These are phyloP conservation scores for Platanista minor DNA, from an alignment of 2,113 vertebrate genomes.

Conservation along the genomic window DNA sequence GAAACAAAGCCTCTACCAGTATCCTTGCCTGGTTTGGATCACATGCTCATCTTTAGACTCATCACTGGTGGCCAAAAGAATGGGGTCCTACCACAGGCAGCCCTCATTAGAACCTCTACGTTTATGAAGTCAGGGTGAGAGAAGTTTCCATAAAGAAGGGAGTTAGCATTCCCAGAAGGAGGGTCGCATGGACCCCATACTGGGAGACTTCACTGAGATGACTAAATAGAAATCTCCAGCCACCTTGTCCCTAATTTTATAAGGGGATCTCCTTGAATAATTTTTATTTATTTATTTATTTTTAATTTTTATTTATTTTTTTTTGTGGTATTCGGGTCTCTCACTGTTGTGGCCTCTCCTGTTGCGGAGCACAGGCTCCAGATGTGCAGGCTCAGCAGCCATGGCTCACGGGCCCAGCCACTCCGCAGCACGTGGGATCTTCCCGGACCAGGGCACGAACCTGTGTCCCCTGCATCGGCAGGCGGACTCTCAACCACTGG, in stretches of 20 bases:
- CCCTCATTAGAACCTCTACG: background rate
- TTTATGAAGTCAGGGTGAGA: background rate
- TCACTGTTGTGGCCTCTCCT: no score
- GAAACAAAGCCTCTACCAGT: background rate
- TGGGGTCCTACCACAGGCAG: background rate
- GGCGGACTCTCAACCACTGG: no score
- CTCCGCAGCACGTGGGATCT: no score
- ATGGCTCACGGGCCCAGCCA: no score
- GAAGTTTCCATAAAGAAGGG: background rate
- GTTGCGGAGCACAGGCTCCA: no score
- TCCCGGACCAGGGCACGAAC: no score
- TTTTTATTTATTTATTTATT: no score
- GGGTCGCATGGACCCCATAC: fast-evolving
- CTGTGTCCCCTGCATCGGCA: no score
- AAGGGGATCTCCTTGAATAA: background rate
- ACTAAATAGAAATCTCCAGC: background rate
- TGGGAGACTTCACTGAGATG: background rate
- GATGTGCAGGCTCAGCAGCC: no score
- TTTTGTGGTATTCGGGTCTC: no score
- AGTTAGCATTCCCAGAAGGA: background rate
- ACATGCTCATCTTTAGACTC: background rate
- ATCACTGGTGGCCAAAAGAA: background rate
- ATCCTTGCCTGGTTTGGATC: background rate
- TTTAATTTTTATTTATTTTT: no score
- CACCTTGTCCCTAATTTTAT: background rate